These are phyloP conservation scores for Danio tinwini DNA, from an alignment of 2,797 vertebrate species.

Conservation along the genomic window DNA sequence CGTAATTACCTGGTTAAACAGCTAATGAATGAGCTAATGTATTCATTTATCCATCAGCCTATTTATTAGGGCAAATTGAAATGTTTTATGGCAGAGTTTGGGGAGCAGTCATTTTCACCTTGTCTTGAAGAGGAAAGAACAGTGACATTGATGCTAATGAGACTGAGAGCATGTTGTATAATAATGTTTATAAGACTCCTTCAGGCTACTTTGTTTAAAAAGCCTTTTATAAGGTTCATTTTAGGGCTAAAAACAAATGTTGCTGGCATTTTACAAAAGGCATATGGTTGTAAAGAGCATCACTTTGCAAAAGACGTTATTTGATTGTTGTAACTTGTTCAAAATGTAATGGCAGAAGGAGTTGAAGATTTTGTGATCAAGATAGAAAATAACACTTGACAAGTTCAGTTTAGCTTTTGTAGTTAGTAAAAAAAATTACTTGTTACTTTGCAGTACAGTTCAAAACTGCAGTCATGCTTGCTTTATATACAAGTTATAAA, in stretches of 20 bases:
- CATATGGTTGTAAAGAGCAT: not conserved
- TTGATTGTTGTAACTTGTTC: conserved; percentile 10
- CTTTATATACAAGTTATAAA: not conserved
- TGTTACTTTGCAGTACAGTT: not conserved
- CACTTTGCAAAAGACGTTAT: not conserved
- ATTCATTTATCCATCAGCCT: conserved; percentile 76
- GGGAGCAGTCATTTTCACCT: conserved; percentile 64
- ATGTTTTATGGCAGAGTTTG: conserved; percentile 67
- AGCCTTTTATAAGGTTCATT: not conserved
- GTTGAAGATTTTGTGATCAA: not conserved
- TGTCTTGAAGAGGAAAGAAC: conserved; percentile 51
- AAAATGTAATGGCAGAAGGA: conserved; percentile 21
- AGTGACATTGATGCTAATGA: conserved; percentile 5
- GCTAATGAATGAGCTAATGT: conserved; percentile 76
- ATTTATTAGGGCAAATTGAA: conserved; percentile 72
- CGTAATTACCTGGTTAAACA: conserved; percentile 78
- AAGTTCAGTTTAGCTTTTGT: not conserved
- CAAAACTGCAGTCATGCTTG: not conserved
- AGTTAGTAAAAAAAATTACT: not conserved
- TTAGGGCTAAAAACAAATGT: not conserved
- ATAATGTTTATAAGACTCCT: not conserved
- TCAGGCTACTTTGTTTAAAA: conserved; percentile 19
- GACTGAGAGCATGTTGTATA: not conserved
- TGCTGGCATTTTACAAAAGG: conserved; percentile 1
- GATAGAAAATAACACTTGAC: not conserved